phyloP scores from a whole-genome alignment of 2,113 vertebrate genomes.

The Dicerorhinus sumatrensis region DNA sequence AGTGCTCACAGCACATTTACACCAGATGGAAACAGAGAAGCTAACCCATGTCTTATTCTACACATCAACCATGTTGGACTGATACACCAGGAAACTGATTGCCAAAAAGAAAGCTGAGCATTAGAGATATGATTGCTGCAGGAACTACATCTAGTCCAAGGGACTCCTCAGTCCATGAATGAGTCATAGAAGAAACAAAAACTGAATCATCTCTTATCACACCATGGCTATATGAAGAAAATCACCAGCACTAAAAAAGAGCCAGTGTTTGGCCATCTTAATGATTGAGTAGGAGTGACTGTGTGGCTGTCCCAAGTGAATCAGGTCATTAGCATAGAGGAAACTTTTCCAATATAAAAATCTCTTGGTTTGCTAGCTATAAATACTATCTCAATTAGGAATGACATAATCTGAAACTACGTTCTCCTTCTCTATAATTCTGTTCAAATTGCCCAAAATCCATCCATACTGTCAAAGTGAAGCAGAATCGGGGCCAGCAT shows the following conservation, averaged over 20 bases:
- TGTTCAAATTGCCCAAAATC: background rate
- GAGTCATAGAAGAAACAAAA: slow-evolving; percentile 18
- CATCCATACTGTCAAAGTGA: background rate
- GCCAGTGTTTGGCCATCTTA: background rate
- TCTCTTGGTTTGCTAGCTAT: background rate
- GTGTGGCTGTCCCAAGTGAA: background rate
- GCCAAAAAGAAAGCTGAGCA: background rate
- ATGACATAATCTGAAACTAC: background rate
- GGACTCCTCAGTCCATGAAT: background rate
- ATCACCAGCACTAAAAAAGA: background rate
- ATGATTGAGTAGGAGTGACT: background rate
- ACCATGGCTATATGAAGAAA: background rate
- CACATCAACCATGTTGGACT: background rate
- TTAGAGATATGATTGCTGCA: background rate
- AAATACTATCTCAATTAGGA: slow-evolving; percentile 1
- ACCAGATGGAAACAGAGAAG: background rate
- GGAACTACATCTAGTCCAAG: background rate
- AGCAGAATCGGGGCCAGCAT: background rate
- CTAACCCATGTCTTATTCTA: background rate
- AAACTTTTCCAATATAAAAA: background rate
- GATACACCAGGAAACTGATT: background rate
- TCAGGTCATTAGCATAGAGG: background rate
- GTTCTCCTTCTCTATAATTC: background rate
- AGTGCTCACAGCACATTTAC: background rate
- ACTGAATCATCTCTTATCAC: slow-evolving; percentile 12